Conservation (phyloP, 2,113 vertebrate genomes). For the Tamias sibiricus region DNA sequence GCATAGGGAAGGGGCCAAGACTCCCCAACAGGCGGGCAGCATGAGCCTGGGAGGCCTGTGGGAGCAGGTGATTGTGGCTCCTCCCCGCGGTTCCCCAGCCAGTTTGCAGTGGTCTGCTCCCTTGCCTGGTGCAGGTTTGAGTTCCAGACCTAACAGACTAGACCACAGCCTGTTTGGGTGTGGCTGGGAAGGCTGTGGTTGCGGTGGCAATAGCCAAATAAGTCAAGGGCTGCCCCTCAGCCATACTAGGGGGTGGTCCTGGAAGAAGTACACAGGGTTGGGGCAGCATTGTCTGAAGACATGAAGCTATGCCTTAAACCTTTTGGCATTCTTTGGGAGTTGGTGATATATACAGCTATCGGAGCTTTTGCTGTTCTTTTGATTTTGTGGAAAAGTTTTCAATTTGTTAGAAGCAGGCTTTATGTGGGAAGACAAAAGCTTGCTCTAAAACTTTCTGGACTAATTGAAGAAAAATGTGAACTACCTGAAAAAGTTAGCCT, state of each 20-base stretch:
- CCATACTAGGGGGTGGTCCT: background rate
- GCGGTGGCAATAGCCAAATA: background rate
- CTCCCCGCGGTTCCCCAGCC: background rate
- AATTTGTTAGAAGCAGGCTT: constrained; percentile 84
- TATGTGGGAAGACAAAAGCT: constrained; percentile 88
- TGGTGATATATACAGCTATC: constrained; percentile 86
- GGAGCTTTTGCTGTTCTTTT: constrained; percentile 88
- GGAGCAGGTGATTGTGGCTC: background rate
- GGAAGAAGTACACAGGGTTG: constrained; percentile 80
- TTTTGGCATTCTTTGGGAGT: constrained; percentile 92
- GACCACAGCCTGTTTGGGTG: background rate
- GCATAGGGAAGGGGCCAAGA: background rate
- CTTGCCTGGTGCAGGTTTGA: background rate
- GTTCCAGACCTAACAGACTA: background rate
- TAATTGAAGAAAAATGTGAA: constrained; percentile 94
- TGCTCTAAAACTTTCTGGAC: constrained; percentile 89
- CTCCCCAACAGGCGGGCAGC: background rate
- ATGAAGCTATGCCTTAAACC: constrained; percentile 90
- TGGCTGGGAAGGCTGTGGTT: background rate
- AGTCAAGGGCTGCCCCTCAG: background rate
- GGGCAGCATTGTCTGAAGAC: constrained; percentile 92
- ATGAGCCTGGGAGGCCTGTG: background rate
- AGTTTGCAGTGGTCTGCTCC: background rate
- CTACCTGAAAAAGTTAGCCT: constrained; percentile 92
- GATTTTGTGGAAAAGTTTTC: constrained; percentile 93